Conservation (phyloP, 2,888 invertebrate genomes). For the Girardia tigrina region DNA sequence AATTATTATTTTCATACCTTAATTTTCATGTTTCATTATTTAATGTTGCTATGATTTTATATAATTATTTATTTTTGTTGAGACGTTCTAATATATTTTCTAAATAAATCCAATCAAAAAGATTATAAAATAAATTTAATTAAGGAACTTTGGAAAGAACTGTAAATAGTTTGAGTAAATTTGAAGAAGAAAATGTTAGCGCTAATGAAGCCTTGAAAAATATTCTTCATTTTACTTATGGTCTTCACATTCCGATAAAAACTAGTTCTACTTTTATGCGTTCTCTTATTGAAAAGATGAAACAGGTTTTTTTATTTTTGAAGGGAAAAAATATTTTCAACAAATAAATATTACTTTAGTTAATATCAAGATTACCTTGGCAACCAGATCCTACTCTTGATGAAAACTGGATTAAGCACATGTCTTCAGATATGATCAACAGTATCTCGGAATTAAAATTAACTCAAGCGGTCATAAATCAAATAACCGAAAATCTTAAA, state of each 20-base stretch:
- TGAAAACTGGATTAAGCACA: conserved; percentile 60
- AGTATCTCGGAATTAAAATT: conserved; percentile 60
- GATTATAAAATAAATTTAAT: not conserved
- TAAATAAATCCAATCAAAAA: not conserved
- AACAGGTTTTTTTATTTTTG: conserved; percentile 54
- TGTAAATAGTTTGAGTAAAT: conserved; percentile 14
- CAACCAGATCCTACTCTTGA: conserved; percentile 51
- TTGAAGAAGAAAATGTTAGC: conserved; percentile 42
- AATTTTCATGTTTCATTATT: too few species aligned
- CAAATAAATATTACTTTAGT: conserved; percentile 41
- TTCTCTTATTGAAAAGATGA: conserved; percentile 58
- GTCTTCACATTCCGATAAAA: conserved; percentile 58
- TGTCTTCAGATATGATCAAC: conserved; percentile 60
- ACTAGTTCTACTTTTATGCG: conserved; percentile 58
- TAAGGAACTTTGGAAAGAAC: conserved; percentile 32
- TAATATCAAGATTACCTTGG: conserved; percentile 59
- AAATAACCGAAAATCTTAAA: conserved; percentile 65
- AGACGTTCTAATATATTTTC: too few species aligned
- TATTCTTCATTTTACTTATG: conserved; percentile 61
- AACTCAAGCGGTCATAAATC: conserved; percentile 60
- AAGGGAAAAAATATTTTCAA: too few species aligned
- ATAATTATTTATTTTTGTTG: too few species aligned
- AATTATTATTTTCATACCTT: too few species aligned
- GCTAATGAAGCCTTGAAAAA: conserved; percentile 62
- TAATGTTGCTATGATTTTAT: too few species aligned